Conservation (phyloP, 2,797 vertebrate species). For the Trematomus bernacchii region DNA sequence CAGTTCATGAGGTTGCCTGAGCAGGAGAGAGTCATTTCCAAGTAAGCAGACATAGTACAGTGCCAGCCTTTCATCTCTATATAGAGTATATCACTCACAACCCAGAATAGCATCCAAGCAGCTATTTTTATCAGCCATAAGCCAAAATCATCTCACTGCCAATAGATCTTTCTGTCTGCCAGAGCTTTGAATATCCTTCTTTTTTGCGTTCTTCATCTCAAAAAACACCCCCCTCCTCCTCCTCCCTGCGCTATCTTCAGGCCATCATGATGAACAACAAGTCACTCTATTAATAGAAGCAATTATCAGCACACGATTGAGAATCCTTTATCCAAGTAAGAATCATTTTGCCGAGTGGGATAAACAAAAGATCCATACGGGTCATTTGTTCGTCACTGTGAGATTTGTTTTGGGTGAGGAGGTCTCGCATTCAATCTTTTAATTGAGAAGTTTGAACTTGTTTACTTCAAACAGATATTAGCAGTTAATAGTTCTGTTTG, state of each 20-base stretch:
- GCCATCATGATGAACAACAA: slow-evolving; percentile 63
- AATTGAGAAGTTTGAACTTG: neutral
- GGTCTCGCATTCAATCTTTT: neutral
- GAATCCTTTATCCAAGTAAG: slow-evolving; percentile 55
- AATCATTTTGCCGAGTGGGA: slow-evolving; percentile 25
- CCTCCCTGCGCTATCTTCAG: slow-evolving; percentile 28
- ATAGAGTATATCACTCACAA: slow-evolving; percentile 56
- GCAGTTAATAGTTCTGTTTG: neutral
- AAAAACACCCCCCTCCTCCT: neutral
- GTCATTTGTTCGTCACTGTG: neutral
- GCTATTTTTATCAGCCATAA: slow-evolving; percentile 72
- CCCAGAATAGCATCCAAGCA: slow-evolving; percentile 68
- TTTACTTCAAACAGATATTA: neutral
- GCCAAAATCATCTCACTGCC: slow-evolving; percentile 59
- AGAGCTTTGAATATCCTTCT: slow-evolving; percentile 66
- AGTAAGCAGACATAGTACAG: slow-evolving; percentile 44
- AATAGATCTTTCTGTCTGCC: slow-evolving; percentile 41
- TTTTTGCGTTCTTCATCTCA: slow-evolving; percentile 32
- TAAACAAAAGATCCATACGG: slow-evolving; percentile 26
- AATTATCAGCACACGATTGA: slow-evolving; percentile 52
- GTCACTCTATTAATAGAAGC: slow-evolving; percentile 70
- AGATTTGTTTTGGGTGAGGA: neutral
- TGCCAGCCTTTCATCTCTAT: slow-evolving; percentile 65
- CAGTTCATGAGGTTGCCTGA: slow-evolving; percentile 40
- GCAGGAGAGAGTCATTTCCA: slow-evolving; percentile 22